These are phyloP conservation scores for Propithecus coquereli DNA, from an alignment of 2,113 vertebrate genomes.

Conservation along the genomic window DNA sequence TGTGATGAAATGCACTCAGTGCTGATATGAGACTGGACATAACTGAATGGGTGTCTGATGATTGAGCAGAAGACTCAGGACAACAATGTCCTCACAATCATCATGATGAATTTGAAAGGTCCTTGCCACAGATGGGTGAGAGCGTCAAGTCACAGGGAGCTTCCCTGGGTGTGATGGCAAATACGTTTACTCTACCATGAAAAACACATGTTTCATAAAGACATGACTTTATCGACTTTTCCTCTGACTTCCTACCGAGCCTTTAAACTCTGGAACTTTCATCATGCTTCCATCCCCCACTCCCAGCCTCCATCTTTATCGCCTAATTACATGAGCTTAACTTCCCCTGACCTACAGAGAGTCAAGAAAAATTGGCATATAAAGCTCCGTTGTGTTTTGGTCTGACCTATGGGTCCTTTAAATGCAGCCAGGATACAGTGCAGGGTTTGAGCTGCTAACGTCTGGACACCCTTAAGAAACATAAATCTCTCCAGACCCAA, in stretches of 20 bases:
- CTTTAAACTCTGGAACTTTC: conserved; percentile 71
- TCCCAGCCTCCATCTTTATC: conserved; percentile 58
- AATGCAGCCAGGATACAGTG: conserved; percentile 64
- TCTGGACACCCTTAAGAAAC: conserved; percentile 43
- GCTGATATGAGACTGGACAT: neutral
- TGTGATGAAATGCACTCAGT: neutral
- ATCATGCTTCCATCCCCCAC: conserved; percentile 50
- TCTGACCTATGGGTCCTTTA: conserved; percentile 73
- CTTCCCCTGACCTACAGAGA: conserved; percentile 70
- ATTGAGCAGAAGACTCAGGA: neutral
- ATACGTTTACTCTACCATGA: neutral
- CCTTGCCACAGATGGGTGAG: neutral
- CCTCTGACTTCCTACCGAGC: conserved; percentile 61
- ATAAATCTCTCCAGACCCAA: conserved; percentile 69
- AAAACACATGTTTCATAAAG: conserved; percentile 62
- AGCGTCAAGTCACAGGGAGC: neutral
- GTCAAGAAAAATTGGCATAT: conserved; percentile 73
- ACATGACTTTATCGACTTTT: conserved; percentile 62
- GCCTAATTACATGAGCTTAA: conserved; percentile 75
- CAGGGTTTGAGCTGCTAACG: conserved; percentile 54
- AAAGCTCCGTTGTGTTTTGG: conserved; percentile 71
- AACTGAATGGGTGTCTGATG: neutral
- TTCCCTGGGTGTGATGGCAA: neutral
- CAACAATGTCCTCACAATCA: neutral
- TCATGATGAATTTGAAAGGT: neutral